A percentile compares a stretch with the other conserved stretches of the same genome.
phyloP scores from a whole-genome alignment of 2,797 vertebrate species.

The Sebastes baramenuke region DNA sequence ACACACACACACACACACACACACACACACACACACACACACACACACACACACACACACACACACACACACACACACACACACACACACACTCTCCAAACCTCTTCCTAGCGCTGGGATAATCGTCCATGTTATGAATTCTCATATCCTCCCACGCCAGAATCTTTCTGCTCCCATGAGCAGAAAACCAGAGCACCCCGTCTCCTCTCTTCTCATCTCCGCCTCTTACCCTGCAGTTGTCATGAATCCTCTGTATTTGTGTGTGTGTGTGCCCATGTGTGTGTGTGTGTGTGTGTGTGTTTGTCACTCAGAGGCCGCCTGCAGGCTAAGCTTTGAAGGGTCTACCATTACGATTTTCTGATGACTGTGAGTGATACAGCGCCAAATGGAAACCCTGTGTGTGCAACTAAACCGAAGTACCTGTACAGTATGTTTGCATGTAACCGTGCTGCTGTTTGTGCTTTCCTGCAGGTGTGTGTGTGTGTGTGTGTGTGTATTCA shows the following conservation, averaged over 20 bases:
- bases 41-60: too few relatives aligned
- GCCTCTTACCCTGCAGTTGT: constrained; percentile 63
- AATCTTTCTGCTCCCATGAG: constrained; percentile 77
- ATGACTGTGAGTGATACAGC: constrained; percentile 55
- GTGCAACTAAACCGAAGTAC: neutral
- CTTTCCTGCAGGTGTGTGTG: constrained; percentile 3
- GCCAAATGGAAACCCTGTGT: constrained; percentile 43
- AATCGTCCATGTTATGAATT: constrained; percentile 75
- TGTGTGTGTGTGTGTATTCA: neutral
- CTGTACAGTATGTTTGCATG: constrained; percentile 28
- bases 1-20: constrained; percentile 3
- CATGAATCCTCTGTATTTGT: constrained; percentile 52
- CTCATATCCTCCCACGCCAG: constrained; percentile 75
- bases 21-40: neutral
- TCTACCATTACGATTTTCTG: constrained; percentile 51
- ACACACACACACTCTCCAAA: constrained; percentile 2
- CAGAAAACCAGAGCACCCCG: constrained; percentile 69
- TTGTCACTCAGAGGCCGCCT: constrained; percentile 59
- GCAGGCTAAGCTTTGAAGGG: constrained; percentile 62
- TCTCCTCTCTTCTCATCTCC: constrained; percentile 69
- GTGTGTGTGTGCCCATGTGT: constrained; percentile 11
- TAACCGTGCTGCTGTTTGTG: constrained; percentile 9
- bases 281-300: constrained; percentile 11
- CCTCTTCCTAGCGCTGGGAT: constrained; percentile 56
- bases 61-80: neutral